These are phyloP conservation scores for Seladonia tumulorum DNA, from an alignment of 2,888 invertebrate species.

Conservation along the genomic window DNA sequence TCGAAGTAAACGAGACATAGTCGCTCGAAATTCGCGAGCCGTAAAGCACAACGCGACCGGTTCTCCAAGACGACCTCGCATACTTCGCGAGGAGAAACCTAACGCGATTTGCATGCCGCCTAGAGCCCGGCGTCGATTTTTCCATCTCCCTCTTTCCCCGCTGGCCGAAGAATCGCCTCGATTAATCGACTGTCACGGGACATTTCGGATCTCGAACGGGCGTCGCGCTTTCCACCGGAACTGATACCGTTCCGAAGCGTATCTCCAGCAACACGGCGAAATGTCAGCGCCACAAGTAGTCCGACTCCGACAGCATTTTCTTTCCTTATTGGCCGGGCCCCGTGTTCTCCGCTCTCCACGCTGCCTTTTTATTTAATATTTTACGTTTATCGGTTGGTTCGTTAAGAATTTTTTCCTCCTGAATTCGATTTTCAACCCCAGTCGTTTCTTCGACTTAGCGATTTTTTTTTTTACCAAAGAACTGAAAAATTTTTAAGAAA, in stretches of 20 bases:
- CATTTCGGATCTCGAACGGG: conserved; percentile 25
- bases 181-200: conserved; percentile 39
- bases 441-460: no score
- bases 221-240: conserved; percentile 19
- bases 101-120: conserved; percentile 47
- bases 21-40: not conserved
- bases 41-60: conserved; percentile 33
- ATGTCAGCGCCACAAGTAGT: not conserved
- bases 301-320: not conserved
- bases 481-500: no score
- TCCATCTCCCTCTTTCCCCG: not conserved
- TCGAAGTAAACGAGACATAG: not conserved
- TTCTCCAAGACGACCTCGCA: conserved; percentile 28
- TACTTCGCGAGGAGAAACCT: conserved; percentile 49
- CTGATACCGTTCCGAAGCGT: conserved; percentile 1
- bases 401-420: not conserved
- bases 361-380: not conserved
- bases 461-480: no score
- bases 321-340: not conserved
- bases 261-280: not conserved
- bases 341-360: not conserved
- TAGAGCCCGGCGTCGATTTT: conserved; percentile 1
- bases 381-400: not conserved
- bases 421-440: no score
- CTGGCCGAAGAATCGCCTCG: not conserved